These are phyloP conservation scores for Blera fallax DNA, from an alignment of 2,888 invertebrate species.

Conservation along the genomic window DNA sequence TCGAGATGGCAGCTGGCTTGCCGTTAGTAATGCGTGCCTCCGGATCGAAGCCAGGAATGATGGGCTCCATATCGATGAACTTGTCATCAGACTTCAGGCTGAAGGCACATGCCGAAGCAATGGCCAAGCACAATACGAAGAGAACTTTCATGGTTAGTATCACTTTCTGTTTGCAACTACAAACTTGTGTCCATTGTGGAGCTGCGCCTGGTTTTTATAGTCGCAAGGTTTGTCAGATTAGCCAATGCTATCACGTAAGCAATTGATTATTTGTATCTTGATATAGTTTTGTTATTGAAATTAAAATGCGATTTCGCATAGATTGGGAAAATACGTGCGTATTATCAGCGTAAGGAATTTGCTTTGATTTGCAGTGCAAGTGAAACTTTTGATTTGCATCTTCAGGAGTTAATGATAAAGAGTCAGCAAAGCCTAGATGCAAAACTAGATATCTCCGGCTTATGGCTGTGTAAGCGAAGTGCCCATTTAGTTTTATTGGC, in stretches of 20 bases:
- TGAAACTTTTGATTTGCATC: too few relatives aligned
- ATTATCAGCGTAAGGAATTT: too few relatives aligned
- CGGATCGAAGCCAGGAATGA: background rate
- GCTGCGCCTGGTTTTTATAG: constrained; percentile 14
- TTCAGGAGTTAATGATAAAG: too few relatives aligned
- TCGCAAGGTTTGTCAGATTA: background rate
- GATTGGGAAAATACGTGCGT: background rate
- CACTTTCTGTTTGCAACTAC: background rate
- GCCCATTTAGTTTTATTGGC: too few relatives aligned
- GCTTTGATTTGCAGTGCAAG: too few relatives aligned
- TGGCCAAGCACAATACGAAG: constrained; percentile 75
- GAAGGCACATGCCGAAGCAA: constrained; percentile 74
- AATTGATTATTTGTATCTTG: background rate
- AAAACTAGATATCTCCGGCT: too few relatives aligned
- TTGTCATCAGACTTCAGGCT: constrained; percentile 53
- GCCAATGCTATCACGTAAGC: background rate
- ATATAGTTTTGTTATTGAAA: background rate
- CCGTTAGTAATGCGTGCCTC: constrained; percentile 22
- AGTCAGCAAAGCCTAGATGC: too few relatives aligned
- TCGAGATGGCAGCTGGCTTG: background rate
- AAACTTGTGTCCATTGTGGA: background rate
- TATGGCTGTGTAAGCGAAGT: too few relatives aligned
- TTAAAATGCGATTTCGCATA: background rate
- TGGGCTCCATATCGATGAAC: constrained; percentile 7
- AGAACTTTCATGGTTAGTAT: constrained; percentile 63